Conservation (phyloP, 2,888 invertebrate genomes). For the Epinotia brunnichana region DNA sequence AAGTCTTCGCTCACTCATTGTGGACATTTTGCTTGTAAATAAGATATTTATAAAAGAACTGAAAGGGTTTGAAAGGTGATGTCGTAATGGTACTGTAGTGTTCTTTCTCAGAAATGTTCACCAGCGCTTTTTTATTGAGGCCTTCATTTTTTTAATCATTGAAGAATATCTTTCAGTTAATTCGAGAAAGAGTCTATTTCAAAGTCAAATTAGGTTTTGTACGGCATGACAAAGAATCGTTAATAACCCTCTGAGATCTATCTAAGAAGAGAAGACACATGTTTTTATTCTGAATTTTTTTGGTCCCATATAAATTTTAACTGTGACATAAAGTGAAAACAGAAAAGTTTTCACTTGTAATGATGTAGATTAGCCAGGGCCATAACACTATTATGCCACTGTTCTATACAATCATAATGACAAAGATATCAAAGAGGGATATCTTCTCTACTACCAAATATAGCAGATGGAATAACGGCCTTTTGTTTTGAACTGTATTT, state of each 20-base stretch:
- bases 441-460: too few relatives aligned
- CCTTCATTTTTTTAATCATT: constrained; percentile 14
- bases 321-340: too few relatives aligned
- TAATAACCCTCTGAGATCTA: not conserved
- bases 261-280: not conserved
- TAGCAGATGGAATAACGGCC: too few relatives aligned
- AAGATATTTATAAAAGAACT: constrained; percentile 38
- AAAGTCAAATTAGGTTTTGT: not conserved
- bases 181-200: not conserved
- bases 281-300: not conserved
- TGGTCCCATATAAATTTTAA: too few relatives aligned
- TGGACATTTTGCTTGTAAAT: constrained; percentile 42
- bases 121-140: constrained; percentile 15
- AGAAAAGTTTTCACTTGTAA: too few relatives aligned
- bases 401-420: too few relatives aligned
- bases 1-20: constrained; percentile 34
- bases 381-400: too few relatives aligned
- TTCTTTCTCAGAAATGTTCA: constrained; percentile 16
- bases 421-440: too few relatives aligned
- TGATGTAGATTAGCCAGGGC: too few relatives aligned
- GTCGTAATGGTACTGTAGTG: constrained; percentile 19
- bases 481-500: too few relatives aligned
- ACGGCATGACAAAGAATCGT: not conserved
- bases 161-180: not conserved
- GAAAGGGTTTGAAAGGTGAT: constrained; percentile 31